Evolutionary conservation across 2,113 vertebrate genomes (phyloP).

Genomic region (Mola mola): DNA sequence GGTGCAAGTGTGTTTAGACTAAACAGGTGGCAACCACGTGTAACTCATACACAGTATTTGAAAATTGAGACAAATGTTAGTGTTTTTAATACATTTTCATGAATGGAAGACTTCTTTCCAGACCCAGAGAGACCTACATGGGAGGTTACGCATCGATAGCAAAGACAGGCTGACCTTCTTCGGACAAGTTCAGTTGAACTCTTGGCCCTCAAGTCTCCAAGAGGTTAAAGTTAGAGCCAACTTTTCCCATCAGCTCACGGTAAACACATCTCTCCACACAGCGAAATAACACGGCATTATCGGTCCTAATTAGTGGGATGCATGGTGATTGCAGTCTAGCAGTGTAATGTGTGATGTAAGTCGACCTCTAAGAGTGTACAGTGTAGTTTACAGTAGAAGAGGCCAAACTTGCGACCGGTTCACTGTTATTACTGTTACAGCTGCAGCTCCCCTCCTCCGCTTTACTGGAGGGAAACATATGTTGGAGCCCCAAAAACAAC

Average conservation of each 20-base stretch:
- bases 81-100: background rate
- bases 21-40: too few species aligned
- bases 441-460: slow-evolving; percentile 78
- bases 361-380: slow-evolving; percentile 5
- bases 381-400: slow-evolving; percentile 35
- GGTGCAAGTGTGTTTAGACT: too few species aligned
- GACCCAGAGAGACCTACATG: slow-evolving; percentile 77
- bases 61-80: background rate
- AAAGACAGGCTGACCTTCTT: slow-evolving; percentile 77
- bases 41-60: too few species aligned
- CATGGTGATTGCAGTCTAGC: background rate
- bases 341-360: background rate
- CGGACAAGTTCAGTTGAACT: slow-evolving; percentile 72
- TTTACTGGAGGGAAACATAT: slow-evolving; percentile 76
- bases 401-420: slow-evolving; percentile 8
- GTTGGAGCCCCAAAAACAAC: slow-evolving; percentile 63
- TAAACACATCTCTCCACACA: slow-evolving; percentile 47
- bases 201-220: slow-evolving; percentile 53
- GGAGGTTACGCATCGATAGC: slow-evolving; percentile 76
- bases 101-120: slow-evolving; percentile 33
- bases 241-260: slow-evolving; percentile 82
- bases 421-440: slow-evolving; percentile 73
- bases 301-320: background rate
- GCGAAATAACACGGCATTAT: background rate
- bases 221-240: slow-evolving; percentile 74